These are phyloP conservation scores for Numenius arquata DNA, from an alignment of 2,113 vertebrate genomes.

Conservation along the genomic window DNA sequence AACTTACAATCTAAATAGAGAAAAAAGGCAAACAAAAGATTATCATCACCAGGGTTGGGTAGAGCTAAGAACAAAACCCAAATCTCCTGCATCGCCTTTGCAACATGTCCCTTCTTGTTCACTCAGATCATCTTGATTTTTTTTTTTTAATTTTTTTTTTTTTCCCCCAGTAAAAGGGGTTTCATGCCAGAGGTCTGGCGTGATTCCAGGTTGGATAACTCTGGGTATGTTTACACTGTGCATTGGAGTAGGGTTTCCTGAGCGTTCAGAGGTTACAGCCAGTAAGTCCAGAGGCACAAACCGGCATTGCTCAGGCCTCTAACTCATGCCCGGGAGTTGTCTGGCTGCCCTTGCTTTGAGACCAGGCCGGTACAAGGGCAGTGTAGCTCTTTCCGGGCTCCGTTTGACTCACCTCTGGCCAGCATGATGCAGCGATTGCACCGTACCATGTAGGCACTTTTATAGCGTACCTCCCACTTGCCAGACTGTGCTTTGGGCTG, in stretches of 20 bases:
- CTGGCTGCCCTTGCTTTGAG: not conserved
- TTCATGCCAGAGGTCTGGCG: conserved; percentile 10
- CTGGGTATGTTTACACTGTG: not conserved
- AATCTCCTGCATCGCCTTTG: not conserved
- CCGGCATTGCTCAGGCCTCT: not conserved
- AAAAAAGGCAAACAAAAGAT: conserved; percentile 54
- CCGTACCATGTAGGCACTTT: not conserved
- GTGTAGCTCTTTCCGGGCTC: not conserved
- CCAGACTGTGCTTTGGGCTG: not conserved
- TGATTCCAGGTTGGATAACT: not conserved
- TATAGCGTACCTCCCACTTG: not conserved
- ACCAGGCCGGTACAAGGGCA: not conserved
- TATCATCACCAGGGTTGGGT: conserved; percentile 15
- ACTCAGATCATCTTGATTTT: not conserved
- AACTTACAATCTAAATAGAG: conserved; percentile 15
- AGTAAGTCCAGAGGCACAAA: not conserved
- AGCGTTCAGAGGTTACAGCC: not conserved
- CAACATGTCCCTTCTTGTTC: conserved; percentile 36
- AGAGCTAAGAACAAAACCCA: conserved; percentile 19
- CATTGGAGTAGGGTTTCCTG: not conserved
- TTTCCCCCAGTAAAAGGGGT: not conserved
- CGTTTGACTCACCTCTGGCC: not conserved
- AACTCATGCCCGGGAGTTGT: not conserved
- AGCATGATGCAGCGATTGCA: not conserved
- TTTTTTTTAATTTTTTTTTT: not conserved